phyloP scores from a whole-genome alignment of 2,113 vertebrate genomes.

The Onychorhynchus coronatus region DNA sequence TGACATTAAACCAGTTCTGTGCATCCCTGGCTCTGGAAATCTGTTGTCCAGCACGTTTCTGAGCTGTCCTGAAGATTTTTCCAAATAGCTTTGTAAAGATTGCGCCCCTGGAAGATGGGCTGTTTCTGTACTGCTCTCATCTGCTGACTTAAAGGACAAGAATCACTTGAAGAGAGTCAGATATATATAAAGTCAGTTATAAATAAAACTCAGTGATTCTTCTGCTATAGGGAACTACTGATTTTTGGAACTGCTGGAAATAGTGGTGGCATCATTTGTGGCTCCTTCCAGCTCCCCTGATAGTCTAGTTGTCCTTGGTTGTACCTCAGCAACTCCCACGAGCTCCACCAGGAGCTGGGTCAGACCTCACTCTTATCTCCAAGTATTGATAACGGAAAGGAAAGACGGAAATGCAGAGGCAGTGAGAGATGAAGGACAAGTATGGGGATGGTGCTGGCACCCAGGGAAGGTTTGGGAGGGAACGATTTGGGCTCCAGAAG shows the following conservation, averaged over 20 bases:
- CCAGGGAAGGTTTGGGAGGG: not conserved
- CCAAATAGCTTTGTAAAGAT: not conserved
- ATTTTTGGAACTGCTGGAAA: not conserved
- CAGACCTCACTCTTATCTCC: not conserved
- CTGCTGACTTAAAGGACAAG: not conserved
- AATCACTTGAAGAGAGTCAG: not conserved
- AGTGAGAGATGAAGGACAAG: not conserved
- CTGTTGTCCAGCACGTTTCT: not conserved
- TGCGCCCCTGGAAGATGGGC: not conserved
- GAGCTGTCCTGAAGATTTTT: not conserved
- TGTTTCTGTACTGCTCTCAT: not conserved
- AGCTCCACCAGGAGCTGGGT: not conserved
- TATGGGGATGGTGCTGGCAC: not conserved
- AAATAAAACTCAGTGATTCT: not conserved
- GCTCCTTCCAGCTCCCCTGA: not conserved
- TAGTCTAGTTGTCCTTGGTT: not conserved
- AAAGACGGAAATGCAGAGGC: not conserved
- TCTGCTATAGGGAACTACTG: not conserved
- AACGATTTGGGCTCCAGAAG: not conserved
- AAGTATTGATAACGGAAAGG: not conserved
- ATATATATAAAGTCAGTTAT: too few relatives aligned
- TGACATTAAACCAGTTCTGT: not conserved
- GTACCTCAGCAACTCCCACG: not conserved
- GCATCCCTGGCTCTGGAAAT: not conserved
- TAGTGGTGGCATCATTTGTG: not conserved